A percentile compares a stretch with the other conserved stretches of the same genome.
These are phyloP conservation scores for Drosophila borealis DNA, from an alignment of 2,888 invertebrate genomes.

Conservation along the genomic window DNA sequence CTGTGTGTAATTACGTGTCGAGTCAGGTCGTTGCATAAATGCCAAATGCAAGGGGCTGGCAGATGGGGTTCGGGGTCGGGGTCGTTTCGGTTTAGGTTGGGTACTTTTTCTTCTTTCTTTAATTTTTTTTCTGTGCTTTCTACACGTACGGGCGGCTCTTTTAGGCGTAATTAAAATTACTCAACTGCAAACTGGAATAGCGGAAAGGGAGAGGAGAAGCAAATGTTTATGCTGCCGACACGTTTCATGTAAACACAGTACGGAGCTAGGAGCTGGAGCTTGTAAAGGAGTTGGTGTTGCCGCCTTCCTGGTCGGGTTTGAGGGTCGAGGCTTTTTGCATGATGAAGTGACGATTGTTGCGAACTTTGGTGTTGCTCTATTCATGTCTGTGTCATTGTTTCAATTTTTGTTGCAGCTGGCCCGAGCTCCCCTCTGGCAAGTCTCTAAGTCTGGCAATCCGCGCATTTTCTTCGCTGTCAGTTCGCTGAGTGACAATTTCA, in stretches of 20 bases:
- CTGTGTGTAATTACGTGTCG: conserved; percentile 62
- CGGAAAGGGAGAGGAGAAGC: conserved; percentile 11
- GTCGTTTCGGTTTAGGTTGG: conserved; percentile 22
- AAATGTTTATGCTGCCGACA: conserved; percentile 77
- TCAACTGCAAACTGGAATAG: conserved; percentile 54
- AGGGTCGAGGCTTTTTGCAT: conserved; percentile 59
- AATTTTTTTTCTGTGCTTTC: conserved; percentile 54
- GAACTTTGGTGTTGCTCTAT: conserved; percentile 45
- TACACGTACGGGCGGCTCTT: conserved; percentile 71
- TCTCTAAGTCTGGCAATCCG: conserved; percentile 50
- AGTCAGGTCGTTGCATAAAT: conserved; percentile 71
- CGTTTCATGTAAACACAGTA: conserved; percentile 69
- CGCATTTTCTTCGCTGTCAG: conserved; percentile 25
- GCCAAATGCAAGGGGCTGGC: conserved; percentile 38
- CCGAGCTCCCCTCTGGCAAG: not conserved
- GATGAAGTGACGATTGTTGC: conserved; percentile 69
- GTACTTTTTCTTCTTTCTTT: conserved; percentile 39
- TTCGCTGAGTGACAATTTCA: conserved; percentile 69
- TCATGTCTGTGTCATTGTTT: conserved; percentile 43
- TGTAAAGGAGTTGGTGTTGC: conserved; percentile 23
- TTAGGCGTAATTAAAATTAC: conserved; percentile 81
- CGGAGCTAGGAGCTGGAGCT: conserved; percentile 25
- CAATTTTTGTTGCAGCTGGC: conserved; percentile 51
- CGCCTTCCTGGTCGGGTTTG: conserved; percentile 42
- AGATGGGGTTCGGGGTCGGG: conserved; percentile 4